Percentiles rank a stretch among this genome's conserved stretches.
Evolutionary conservation across 2,888 invertebrate species (phyloP).

Genomic region (Caenorhabditis wallacei): DNA sequence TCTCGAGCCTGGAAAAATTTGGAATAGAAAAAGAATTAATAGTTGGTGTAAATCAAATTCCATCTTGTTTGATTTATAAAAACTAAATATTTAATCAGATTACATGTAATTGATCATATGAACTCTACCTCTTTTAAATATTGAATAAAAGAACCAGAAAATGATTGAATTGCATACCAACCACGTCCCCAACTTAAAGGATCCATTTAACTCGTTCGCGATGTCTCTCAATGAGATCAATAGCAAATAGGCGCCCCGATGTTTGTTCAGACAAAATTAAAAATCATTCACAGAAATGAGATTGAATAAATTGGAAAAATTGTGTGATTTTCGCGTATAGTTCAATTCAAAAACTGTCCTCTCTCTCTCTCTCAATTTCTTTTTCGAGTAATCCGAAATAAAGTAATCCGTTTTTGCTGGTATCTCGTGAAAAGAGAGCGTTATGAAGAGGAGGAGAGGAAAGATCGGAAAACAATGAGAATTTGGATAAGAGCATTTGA

Average conservation of each 20-base stretch:
- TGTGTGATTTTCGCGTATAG: constrained; percentile 13
- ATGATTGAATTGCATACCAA: constrained; percentile 49
- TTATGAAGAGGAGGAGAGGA: background rate
- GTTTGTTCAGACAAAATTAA: constrained; percentile 53
- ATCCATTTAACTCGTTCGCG: constrained; percentile 51
- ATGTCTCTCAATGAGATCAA: constrained; percentile 37
- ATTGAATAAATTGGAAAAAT: constrained; percentile 21
- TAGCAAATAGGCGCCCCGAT: constrained; percentile 25
- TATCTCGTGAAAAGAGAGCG: background rate
- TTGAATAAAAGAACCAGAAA: constrained; percentile 50
- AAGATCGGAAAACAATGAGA: constrained; percentile 17
- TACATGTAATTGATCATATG: too few relatives aligned
- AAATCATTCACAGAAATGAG: constrained; percentile 19
- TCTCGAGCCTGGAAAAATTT: constrained; percentile 63
- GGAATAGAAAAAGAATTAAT: background rate
- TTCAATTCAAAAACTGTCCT: constrained; percentile 23
- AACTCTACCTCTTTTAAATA: constrained; percentile 52
- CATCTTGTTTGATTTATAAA: too few relatives aligned
- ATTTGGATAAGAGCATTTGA: constrained; percentile 23
- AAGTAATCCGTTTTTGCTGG: constrained; percentile 34
- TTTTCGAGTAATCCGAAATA: constrained; percentile 26
- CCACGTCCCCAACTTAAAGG: constrained; percentile 55
- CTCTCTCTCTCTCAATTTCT: background rate
- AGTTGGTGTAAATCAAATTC: too few relatives aligned
- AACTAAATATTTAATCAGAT: too few relatives aligned